Base-by-base conservation (phyloP, 1,140 invertebrate species). In the Stegodyphus mimosarum region DNA sequence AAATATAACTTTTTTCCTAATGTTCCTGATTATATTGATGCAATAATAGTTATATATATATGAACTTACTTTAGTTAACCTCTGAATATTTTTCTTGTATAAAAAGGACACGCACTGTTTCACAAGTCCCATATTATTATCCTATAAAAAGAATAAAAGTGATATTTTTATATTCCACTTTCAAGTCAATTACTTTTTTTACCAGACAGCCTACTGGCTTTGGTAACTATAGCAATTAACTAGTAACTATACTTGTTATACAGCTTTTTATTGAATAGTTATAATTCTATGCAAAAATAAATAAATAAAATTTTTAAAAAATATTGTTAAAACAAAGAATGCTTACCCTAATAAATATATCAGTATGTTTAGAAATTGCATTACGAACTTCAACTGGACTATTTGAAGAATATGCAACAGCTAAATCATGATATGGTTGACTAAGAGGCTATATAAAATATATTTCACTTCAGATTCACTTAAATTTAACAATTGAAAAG, bases 31-130 rank as follows among this genome's bases (percentile, higher is more conserved):
- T 33, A 33, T 33, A 33, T 33, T 33, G 3, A 33, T 33, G 49
- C n/a, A 11, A 15, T 66, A 17, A 18, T 4, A 60, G 10, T 49
- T n/a, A 55, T n/a, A 76, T 6, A 55, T n/a, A 67, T 33, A n/a
- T 66, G 69, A 52, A 87, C 84, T 86, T 89, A 91, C 91, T 89
- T 98, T 98, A 53, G 98, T 99, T 74, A 99, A 92, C 90, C 97
- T 93, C 91, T 98, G 97, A 88, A 99, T 99, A 91, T 98, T 99
- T 90, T 98, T 97, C 91, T 98, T 98, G 89, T 97, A 97, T 89
- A 98, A 93, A 80, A 95, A 96, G 86, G 93, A 94, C 64, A 97
- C 91, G 75, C 98, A 96, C 92, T 96, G 92, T 87, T 93, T 93
- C 10, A 93, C 92, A 51, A 94, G 88, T 15, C 93, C 93, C 87